Conservation (phyloP, 2,113 vertebrate genomes). For the Hippocampus zosterae region DNA sequence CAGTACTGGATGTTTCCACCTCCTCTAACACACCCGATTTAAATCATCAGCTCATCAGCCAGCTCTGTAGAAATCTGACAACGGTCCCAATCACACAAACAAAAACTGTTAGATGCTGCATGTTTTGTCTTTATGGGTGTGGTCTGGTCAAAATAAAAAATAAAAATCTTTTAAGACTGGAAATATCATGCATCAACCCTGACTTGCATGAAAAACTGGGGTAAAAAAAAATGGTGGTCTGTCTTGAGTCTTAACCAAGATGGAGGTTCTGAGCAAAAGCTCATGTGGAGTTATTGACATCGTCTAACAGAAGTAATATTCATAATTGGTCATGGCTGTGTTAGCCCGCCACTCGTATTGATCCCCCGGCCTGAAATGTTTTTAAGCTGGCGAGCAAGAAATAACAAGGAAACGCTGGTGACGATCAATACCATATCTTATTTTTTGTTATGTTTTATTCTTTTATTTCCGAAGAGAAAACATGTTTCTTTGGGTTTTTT, state of each 20-base stretch:
- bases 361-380: background rate
- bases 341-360: background rate
- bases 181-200: too few species aligned
- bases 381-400: background rate
- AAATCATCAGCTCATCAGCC: too few species aligned
- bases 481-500: background rate
- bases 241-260: background rate
- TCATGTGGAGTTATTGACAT: slow-evolving; percentile 8
- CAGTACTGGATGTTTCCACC: too few species aligned
- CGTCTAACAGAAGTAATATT: slow-evolving; percentile 7
- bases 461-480: slow-evolving; percentile 1
- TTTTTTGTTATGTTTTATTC: background rate
- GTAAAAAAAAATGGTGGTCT: background rate
- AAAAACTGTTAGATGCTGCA: too few species aligned
- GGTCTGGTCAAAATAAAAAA: too few species aligned
- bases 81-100: too few species aligned
- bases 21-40: too few species aligned
- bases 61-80: too few species aligned
- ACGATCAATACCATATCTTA: background rate
- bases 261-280: slow-evolving; percentile 18
- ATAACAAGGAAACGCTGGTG: background rate
- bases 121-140: too few species aligned
- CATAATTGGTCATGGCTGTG: slow-evolving; percentile 2
- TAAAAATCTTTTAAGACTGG: too few species aligned
- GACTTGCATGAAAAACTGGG: too few species aligned